Base-by-base conservation (phyloP, 2,113 vertebrate genomes). In the Upupa epops region DNA sequence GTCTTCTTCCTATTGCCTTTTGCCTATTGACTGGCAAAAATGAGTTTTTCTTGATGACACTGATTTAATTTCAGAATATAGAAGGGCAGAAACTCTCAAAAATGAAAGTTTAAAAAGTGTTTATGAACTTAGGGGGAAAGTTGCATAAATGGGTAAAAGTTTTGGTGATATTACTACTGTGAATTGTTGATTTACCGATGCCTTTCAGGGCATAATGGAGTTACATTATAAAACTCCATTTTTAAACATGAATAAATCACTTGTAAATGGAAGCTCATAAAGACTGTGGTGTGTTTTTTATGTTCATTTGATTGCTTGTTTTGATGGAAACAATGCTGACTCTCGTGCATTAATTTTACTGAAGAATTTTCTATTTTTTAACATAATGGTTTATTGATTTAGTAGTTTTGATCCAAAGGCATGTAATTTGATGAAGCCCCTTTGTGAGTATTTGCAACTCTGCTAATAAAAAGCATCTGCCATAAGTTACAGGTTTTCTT, bases 241-340 rank as follows among this genome's bases (percentile, higher is more conserved):
- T 94, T 84, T n/a, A 70, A 75, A 70, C 46, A 55, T 36, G 10
- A 94, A 90, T 93, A 94, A 95, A 93, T 94, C 66, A 93, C 25
- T 46, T 79, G 9, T 58, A 92, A 90, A 88, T 84, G 61, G 90
- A 93, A 89, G 61, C 9, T 93, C n/a, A 69, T 86, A 90, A 88
- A 92, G 28, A 21, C 37, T 90, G 88, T 73, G 83, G 54, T 90
- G 26, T 61, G 36, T 69, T 84, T 69, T 9, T 56, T 69, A 37
- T 59, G 17, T 71, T 90, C 72, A 60, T 52, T 83, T 72, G 59
- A 73, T 90, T 72, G 25, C 70, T 86, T 92, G 31, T 89, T 92
- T 95, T 78, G 65, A 74, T 72, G 40, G 60, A 91, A 95, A 68
- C 29, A 29, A 19, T 75, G 20, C 25, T 92, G 49, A 76, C 17